Percentiles rank a stretch among this genome's conserved stretches.
Evolutionary conservation across 2,888 invertebrate species (phyloP).

Genomic region (Norana najaformis): DNA sequence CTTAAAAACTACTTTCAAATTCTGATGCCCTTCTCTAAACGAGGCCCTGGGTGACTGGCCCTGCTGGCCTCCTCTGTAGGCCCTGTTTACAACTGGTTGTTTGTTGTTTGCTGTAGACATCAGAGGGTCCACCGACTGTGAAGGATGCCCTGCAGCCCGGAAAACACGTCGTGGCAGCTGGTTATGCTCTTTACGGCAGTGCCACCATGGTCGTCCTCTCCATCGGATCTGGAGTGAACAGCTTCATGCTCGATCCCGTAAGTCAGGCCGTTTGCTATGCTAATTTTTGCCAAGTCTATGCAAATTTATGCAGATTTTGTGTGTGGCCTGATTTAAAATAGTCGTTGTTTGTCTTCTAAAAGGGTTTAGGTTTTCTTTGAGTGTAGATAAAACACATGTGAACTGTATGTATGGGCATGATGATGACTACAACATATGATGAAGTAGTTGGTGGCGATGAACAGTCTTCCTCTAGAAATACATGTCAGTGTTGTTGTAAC

Average conservation of each 20-base stretch:
- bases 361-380: not conserved
- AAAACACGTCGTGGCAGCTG: slow-evolving; percentile 84
- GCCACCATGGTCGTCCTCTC: slow-evolving; percentile 79
- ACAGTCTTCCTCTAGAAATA: no score
- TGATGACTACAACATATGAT: no score
- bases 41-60: no score
- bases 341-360: not conserved
- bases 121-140: slow-evolving; percentile 67
- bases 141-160: slow-evolving; percentile 85
- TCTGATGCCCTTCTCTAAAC: no score
- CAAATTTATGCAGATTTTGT: not conserved
- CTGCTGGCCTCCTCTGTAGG: no score
- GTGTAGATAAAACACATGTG: not conserved
- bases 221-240: slow-evolving; percentile 76
- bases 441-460: no score
- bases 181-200: slow-evolving; percentile 94
- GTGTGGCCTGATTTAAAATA: not conserved
- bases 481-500: no score
- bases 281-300: not conserved
- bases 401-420: not conserved
- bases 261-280: slow-evolving; percentile 48
- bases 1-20: no score
- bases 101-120: slow-evolving; percentile 46
- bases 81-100: no score
- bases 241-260: slow-evolving; percentile 77